Conservation (phyloP, 2,113 vertebrate genomes). For the Vidua chalybeata region DNA sequence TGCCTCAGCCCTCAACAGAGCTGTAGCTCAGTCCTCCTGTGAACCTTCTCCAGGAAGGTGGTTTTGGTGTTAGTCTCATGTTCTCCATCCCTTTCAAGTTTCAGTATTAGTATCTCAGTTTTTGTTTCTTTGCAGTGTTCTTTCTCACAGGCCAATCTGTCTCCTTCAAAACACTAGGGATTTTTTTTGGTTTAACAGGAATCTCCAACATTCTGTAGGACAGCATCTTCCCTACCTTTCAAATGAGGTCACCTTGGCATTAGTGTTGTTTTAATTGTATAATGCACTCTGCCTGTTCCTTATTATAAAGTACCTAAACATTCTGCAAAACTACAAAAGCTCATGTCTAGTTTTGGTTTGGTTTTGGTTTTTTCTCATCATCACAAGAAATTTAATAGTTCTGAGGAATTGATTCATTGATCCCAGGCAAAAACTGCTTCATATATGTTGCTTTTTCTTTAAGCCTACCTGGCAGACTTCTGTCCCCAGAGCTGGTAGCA, state of each 20-base stretch:
- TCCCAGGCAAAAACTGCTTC: background rate
- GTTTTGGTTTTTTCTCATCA: background rate
- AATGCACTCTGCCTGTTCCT: background rate
- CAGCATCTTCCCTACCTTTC: background rate
- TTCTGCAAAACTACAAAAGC: background rate
- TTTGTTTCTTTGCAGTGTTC: background rate
- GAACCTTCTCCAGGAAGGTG: background rate
- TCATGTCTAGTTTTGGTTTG: background rate
- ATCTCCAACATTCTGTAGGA: background rate
- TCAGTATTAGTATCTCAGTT: background rate
- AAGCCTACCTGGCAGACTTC: background rate
- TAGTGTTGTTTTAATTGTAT: background rate
- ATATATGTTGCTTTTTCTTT: background rate
- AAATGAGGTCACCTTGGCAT: background rate
- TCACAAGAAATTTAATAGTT: background rate
- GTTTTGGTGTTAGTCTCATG: background rate
- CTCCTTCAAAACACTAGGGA: background rate
- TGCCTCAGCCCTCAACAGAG: background rate
- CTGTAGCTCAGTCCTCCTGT: background rate
- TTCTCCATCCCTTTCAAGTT: background rate
- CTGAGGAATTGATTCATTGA: background rate
- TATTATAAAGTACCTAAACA: background rate
- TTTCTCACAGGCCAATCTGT: background rate
- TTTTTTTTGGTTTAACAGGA: background rate
- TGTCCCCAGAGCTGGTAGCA: background rate